phyloP scores from a whole-genome alignment of 2,113 vertebrate species.

The Meleagris gallopavo region DNA sequence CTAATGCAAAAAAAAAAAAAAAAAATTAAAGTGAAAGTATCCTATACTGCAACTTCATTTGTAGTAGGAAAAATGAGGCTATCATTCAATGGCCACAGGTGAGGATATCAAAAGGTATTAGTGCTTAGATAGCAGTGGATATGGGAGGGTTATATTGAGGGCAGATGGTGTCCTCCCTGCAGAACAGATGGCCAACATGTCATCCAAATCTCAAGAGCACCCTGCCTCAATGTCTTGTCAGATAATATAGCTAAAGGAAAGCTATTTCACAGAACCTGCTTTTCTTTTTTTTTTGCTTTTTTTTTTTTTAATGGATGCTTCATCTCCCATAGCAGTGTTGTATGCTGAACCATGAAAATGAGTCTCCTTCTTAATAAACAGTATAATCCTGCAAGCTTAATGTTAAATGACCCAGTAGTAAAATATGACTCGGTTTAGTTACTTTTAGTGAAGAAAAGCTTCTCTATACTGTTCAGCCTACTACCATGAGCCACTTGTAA shows the following conservation, averaged over 20 bases:
- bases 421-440: neutral
- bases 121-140: neutral
- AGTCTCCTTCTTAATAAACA: neutral
- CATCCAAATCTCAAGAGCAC: constrained; percentile 1
- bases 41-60: neutral
- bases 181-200: constrained; percentile 56
- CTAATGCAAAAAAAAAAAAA: neutral
- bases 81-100: neutral
- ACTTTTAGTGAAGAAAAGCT: neutral
- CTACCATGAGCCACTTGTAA: neutral
- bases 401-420: neutral
- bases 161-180: constrained; percentile 36
- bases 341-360: neutral
- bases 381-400: neutral
- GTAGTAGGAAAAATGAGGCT: neutral
- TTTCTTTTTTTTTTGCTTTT: neutral
- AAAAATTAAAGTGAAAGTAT: neutral
- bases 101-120: constrained; percentile 5
- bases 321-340: neutral
- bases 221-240: neutral
- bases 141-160: neutral
- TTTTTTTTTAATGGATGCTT: neutral
- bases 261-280: neutral
- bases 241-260: constrained; percentile 7
- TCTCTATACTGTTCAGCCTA: neutral